These are phyloP conservation scores for Anser brachyrhynchus DNA, from an alignment of 2,113 vertebrate genomes.

Conservation along the genomic window DNA sequence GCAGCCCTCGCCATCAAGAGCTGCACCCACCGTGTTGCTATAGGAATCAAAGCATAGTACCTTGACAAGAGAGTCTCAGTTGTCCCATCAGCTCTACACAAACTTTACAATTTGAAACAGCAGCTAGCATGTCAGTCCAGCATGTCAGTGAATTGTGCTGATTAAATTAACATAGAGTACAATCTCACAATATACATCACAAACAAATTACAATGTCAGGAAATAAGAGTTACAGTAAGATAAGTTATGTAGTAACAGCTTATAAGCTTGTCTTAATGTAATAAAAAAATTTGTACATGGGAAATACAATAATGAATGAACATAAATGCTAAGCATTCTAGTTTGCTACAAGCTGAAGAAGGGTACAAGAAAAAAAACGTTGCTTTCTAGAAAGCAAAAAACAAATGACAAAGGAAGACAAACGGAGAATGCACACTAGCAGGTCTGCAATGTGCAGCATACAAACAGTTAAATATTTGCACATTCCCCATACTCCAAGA, in stretches of 20 bases:
- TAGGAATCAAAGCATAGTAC: constrained; percentile 93
- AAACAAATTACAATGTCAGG: constrained; percentile 90
- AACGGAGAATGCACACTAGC: constrained; percentile 81
- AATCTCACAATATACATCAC: constrained; percentile 98
- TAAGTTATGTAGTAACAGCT: constrained; percentile 92
- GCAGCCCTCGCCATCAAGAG: constrained; percentile 81
- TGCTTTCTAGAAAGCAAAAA: constrained; percentile 80
- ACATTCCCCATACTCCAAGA: constrained; percentile 88
- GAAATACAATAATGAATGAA: constrained; percentile 87
- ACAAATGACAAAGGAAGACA: constrained; percentile 83
- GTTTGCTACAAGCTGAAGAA: constrained; percentile 83
- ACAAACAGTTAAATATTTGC: constrained; percentile 93
- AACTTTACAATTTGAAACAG: constrained; percentile 87
- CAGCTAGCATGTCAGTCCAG: constrained; percentile 99
- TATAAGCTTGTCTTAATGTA: constrained; percentile 86
- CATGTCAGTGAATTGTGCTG: constrained; percentile 99
- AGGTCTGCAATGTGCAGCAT: constrained; percentile 83
- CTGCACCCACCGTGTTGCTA: constrained; percentile 90
- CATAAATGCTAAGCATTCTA: constrained; percentile 85
- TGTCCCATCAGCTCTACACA: constrained; percentile 85
- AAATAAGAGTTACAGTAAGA: constrained; percentile 94
- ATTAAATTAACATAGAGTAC: constrained; percentile 99
- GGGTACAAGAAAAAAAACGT: constrained; percentile 68
- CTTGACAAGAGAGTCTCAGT: constrained; percentile 85
- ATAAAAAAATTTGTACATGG: constrained; percentile 86